Evolutionary conservation across 2,888 invertebrate genomes (phyloP), one percentile per base, ranked within the genome.

Genomic region (Drosophila birchii): DNA sequence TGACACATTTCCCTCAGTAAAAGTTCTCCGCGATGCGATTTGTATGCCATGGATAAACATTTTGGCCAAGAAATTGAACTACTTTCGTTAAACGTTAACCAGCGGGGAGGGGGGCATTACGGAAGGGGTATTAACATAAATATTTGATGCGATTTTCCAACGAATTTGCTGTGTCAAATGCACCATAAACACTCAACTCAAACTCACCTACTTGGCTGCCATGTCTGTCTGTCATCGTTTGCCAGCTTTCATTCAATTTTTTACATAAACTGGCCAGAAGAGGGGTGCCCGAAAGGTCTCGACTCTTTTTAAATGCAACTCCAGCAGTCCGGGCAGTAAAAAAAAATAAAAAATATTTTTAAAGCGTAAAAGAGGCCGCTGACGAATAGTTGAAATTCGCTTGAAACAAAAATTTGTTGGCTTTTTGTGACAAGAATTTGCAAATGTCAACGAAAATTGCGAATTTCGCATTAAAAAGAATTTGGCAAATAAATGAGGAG

Each of bases 351-450:
- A 45, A 45, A 23, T 16, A 51, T 57, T 51, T 29, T 29, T 67
- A 39, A 53, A 51, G 18, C 32, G 39, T 58, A 80, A 83, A 87
- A 80, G 80, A 85, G 86, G 78, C 82, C 83, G 78, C 69, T 77
- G 75, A 74, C 78, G 78, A 79, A 86, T 79, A 86, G 76, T 83
- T 84, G 68, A 86, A 76, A 82, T 87, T 78, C 72, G 82, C 63
- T 69, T 36, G 56, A 79, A 78, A 73, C 53, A 68, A 32, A 68
- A 32, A 62, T 55, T 55, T 69, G 68, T 60, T 55, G 49, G 44
- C 60, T 34, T 64, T 73, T 77, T 64, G 90, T 90, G 90, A 90
- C 90, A 90, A 89, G 90, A 90, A 90, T 91, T 91, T 89, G 90
- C 90, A 90, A 90, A 90, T 88, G 78, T 87, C 86, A 86, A 76